Base-by-base conservation (phyloP, 2,797 vertebrate species). In the Xenopus petersii region DNA sequence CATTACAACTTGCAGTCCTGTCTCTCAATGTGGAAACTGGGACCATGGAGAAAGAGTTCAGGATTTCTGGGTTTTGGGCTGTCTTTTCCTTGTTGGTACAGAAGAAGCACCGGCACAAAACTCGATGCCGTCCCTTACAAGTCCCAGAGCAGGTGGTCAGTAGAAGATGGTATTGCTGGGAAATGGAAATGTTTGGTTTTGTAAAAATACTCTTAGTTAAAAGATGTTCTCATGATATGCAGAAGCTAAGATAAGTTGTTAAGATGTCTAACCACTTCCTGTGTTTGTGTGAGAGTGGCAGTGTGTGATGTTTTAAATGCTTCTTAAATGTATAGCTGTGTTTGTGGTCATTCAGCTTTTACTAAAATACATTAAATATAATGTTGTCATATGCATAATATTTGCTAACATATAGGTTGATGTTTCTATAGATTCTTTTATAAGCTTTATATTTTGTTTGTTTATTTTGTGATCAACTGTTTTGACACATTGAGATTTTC, bases 11-110 rank as follows among this genome's bases (percentile, higher is more conserved):
- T 4, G 0, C 7, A n/a, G n/a, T 42, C 10, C 11, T 64, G 12
- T 59, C 47, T 54, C 42, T 70, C 66, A 65, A 65, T 70, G 71
- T 17, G 61, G 66, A 64, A 36, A 54, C 61, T 65, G 46, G 16
- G 60, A 36, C 54, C 61, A 79, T 79, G 76, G 76, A 74, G 60
- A 79, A 74, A 55, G 76, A 70, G 46, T 10, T 74, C 48, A 69
- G 61, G 11, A 70, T 74, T 15, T 66, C 76, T 24, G 67, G 71
- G 60, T 47, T 79, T 5, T 59, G 54, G 66, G 51, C 76, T 12
- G n/a, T 73, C 5, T 46, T 79, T 17, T 79, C 76, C 13, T 17
- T 65, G 3, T 79, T 46, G 61, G 17, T 64, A 5, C 65, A 59
- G 6, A 74, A 74, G 51, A 73, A 79, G 42, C 61, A 65, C 16